Base-by-base conservation (phyloP, 1,140 invertebrate genomes). In the Drosophila prosaltans region DNA sequence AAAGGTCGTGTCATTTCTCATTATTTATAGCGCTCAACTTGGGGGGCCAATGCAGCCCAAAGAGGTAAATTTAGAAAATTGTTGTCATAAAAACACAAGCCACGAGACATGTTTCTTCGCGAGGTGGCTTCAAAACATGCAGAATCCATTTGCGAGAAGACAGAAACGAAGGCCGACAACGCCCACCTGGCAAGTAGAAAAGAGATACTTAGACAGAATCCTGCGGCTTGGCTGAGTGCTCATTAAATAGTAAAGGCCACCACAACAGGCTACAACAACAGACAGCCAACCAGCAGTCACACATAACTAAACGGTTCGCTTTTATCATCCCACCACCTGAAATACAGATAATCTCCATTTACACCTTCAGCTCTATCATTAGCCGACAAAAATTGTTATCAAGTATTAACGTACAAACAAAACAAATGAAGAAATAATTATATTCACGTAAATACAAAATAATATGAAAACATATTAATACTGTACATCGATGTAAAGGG, bases 191-290 rank as follows among this genome's bases (percentile, higher is more conserved):
- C 5, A 60, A 21, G 7, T 11, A 16, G 54, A 30, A 62, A 67
- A 40, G 32, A 43, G 45, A 57, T 60, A 74, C 58, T 66, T 58
- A 43, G 45, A 75, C 68, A 65, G 61, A 65, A 58, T 59, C 59
- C 64, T 75, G 78, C 68, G 78, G 71, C 67, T 78, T 65, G 69
- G 74, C 67, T 78, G 74, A 82, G 80, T 82, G 80, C 73, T 84
- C 78, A 85, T 81, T 81, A 78, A 85, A 85, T 84, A 84, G 81
- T 84, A 80, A 83, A 77, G 57, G 51, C 59, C 39, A 70, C 16
- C 16, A 16, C 16, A 16, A 16, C 16, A 16, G 16, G 24, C 51
- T 66, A 51, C 24, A 26, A 39, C 8, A 66, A 28, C 26, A 45
- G 9, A n/a, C n/a, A 54, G 7, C 11, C 24, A 55, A 36, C 30